Conservation (phyloP, 1,140 invertebrate genomes). For the Calycopis cecrops region DNA sequence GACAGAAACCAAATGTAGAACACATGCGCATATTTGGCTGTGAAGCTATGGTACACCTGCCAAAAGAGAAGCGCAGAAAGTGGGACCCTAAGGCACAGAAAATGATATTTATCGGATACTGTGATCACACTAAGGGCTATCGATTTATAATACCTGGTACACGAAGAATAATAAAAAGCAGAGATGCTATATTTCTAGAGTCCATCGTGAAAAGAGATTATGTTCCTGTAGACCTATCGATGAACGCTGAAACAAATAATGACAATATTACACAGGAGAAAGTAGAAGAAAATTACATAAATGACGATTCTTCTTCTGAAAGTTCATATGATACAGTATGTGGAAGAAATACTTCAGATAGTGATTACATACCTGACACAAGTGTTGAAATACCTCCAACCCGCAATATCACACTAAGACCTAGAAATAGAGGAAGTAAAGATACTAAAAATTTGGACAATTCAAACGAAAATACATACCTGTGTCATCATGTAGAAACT, state of each 20-base stretch:
- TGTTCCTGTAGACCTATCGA: background rate
- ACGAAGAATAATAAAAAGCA: constrained; percentile 15
- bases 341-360: no score
- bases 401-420: background rate
- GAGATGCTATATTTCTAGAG: constrained; percentile 22
- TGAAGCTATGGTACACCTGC: constrained; percentile 21
- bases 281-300: background rate
- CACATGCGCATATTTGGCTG: constrained; percentile 22
- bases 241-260: constrained; percentile 4
- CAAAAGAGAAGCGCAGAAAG: constrained; percentile 20
- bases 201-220: constrained; percentile 9
- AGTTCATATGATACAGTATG: background rate
- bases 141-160: constrained; percentile 13
- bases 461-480: background rate
- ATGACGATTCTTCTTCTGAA: background rate
- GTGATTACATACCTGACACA: background rate
- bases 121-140: constrained; percentile 24
- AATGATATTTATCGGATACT: constrained; percentile 23
- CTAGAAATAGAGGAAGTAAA: background rate
- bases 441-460: no score
- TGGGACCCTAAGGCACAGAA: constrained; percentile 20
- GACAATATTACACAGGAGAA: background rate
- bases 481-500: no score
- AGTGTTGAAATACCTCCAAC: background rate
- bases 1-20: constrained; percentile 19